Evolutionary conservation across 2,797 vertebrate species (phyloP).

Genomic region (Poeciliopsis paucimaculata): DNA sequence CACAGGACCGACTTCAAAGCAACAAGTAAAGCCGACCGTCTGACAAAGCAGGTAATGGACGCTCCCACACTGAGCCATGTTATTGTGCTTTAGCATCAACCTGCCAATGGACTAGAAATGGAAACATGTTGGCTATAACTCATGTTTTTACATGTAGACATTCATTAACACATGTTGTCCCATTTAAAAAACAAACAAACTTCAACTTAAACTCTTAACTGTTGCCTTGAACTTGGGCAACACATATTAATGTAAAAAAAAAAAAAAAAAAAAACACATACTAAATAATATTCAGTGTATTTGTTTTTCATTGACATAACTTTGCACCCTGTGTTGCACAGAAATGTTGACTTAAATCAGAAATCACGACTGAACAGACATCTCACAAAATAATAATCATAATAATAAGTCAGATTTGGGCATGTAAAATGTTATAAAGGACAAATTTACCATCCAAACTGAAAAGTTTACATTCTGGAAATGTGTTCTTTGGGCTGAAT

Average conservation of each 20-base stretch:
- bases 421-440: background rate
- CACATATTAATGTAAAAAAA: background rate
- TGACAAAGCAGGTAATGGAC: slow-evolving; percentile 28
- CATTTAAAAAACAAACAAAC: too few species aligned
- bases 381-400: background rate
- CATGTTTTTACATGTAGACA: too few species aligned
- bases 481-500: background rate
- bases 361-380: background rate
- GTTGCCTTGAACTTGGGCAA: background rate
- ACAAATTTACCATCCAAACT: background rate
- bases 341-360: background rate
- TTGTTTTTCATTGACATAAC: background rate
- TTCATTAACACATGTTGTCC: too few species aligned
- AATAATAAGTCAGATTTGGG: background rate
- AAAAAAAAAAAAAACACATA: too few species aligned
- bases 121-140: too few species aligned
- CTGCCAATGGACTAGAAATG: too few species aligned
- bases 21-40: slow-evolving; percentile 26
- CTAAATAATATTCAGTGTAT: background rate
- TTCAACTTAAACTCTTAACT: too few species aligned
- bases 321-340: background rate
- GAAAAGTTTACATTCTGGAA: background rate
- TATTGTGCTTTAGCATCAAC: too few species aligned
- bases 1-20: slow-evolving; percentile 4
- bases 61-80: background rate